phyloP scores from a whole-genome alignment of 2,888 invertebrate genomes.

The Agrochola circellaris region DNA sequence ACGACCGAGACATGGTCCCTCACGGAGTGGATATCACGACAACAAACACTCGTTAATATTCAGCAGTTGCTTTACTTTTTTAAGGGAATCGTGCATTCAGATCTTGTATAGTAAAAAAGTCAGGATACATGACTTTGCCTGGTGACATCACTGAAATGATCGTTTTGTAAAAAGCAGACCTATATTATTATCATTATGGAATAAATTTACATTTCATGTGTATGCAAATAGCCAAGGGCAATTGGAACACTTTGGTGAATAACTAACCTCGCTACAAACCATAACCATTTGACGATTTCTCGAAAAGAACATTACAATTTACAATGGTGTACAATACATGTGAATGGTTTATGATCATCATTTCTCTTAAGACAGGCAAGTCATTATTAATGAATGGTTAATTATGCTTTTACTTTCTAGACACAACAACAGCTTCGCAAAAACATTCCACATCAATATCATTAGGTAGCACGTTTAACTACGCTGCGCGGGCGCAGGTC shows the following conservation, averaged over 20 bases:
- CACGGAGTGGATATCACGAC: slow-evolving; percentile 80
- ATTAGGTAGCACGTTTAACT: slow-evolving; percentile 48
- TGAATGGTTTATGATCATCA: not conserved
- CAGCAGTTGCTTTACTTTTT: slow-evolving; percentile 48
- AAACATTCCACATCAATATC: slow-evolving; percentile 50
- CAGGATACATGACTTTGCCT: not conserved
- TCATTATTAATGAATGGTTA: slow-evolving; percentile 3
- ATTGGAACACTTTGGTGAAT: not conserved
- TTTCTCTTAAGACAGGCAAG: not conserved
- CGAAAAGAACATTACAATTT: not conserved
- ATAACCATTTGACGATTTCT: slow-evolving; percentile 7
- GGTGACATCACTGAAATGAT: not conserved
- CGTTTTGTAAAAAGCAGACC: not conserved
- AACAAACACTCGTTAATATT: slow-evolving; percentile 63
- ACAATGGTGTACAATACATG: not conserved
- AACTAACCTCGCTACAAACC: not conserved
- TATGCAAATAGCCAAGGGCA: not conserved
- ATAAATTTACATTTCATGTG: not conserved
- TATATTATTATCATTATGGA: slow-evolving; percentile 1
- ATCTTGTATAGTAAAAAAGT: slow-evolving; percentile 43
- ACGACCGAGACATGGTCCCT: slow-evolving; percentile 79
- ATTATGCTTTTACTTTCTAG: slow-evolving; percentile 27
- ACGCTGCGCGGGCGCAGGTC: slow-evolving; percentile 71
- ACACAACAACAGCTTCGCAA: slow-evolving; percentile 37
- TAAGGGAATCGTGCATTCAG: slow-evolving; percentile 41